A percentile compares a stretch with the other conserved stretches of the same genome.
Evolutionary conservation across 1,140 invertebrate genomes (phyloP).

Genomic region (Dendroctonus ponderosae): DNA sequence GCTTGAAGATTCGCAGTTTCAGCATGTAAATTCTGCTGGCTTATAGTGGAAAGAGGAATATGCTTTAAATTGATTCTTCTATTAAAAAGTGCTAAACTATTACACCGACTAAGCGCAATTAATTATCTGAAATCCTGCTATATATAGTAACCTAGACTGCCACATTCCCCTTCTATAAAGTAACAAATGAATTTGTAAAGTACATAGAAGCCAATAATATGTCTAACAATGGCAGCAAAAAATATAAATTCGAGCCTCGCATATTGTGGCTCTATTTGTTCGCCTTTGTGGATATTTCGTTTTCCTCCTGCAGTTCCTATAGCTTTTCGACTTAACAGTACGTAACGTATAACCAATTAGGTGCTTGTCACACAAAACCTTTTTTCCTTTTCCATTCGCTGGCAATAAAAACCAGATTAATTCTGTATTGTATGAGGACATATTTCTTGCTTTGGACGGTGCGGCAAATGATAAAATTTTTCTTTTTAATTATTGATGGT

Average conservation of each 20-base stretch:
- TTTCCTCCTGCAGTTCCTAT: constrained; percentile 4
- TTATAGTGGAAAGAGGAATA: no score
- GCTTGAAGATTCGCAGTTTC: no score
- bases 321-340: constrained; percentile 1
- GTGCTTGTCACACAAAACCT: not conserved
- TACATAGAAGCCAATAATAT: not conserved
- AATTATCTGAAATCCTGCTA: no score
- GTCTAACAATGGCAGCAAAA: no score
- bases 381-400: constrained; percentile 2
- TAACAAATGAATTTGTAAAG: not conserved
- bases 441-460: not conserved
- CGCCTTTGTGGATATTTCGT: not conserved
- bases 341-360: constrained; percentile 16
- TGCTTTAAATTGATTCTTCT: no score
- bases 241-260: no score
- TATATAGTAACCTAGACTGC: not conserved
- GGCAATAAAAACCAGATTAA: constrained; percentile 12
- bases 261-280: not conserved
- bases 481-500: no score
- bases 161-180: not conserved
- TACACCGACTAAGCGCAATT: no score
- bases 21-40: no score
- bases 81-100: no score
- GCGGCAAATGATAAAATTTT: no score
- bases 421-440: not conserved